Percentiles rank a stretch among this genome's conserved stretches.
Evolutionary conservation across 2,797 vertebrate genomes (phyloP).

Genomic region (Peromyscus eremicus): DNA sequence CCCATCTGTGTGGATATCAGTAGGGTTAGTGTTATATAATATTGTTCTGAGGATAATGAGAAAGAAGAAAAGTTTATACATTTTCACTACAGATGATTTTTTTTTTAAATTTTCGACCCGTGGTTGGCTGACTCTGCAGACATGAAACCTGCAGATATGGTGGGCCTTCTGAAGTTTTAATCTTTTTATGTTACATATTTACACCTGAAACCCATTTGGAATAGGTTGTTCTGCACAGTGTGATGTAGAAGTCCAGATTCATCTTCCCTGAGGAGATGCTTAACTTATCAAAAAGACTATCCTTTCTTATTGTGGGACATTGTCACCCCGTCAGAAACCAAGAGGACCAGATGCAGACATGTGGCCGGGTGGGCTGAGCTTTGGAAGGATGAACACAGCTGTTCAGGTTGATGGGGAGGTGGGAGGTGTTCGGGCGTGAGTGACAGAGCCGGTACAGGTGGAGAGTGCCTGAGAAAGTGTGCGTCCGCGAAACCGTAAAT

Average conservation of each 20-base stretch:
- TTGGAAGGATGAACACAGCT: not conserved
- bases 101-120: not conserved
- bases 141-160: not conserved
- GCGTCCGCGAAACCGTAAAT: not conserved
- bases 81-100: not conserved
- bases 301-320: not conserved
- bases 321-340: not conserved
- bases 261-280: not conserved
- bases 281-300: not conserved
- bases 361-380: not conserved
- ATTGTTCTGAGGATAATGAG: not conserved
- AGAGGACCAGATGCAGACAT: not conserved
- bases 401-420: not conserved
- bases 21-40: not conserved
- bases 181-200: constrained; percentile 52
- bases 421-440: not conserved
- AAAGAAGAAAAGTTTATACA: not conserved
- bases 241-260: not conserved
- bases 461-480: not conserved
- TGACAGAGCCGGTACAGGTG: fast-evolving
- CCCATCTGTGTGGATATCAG: not conserved
- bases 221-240: not conserved
- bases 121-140: not conserved
- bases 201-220: constrained; percentile 43
- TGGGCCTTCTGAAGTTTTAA: not conserved